Evolutionary conservation across 2,888 invertebrate genomes (phyloP), one percentile per base, ranked within the genome.

Genomic region (Lasioglossum villosulum): DNA sequence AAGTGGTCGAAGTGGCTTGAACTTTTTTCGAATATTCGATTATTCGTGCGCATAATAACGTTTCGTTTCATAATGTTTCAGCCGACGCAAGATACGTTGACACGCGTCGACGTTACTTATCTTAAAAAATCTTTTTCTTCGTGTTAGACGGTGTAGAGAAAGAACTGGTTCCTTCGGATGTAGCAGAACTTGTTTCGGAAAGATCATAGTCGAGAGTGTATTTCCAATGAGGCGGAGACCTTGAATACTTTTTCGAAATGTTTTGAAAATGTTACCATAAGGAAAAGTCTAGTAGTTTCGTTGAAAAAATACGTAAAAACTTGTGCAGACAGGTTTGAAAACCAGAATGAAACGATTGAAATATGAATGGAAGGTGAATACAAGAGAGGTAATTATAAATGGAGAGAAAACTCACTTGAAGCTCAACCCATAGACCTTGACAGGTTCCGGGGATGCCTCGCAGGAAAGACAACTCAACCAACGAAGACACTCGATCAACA

Each of bases 401-500:
- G 5, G 8, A 52, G 34, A 45, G 0, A 78, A 2, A 19, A 84
- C 84, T 84, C 78, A 84, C 84, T 78, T 84, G 78, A 75, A 84
- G 23, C 83, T 83, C 37, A 84, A 72, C 16, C 84, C 84, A 45
- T 75, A 72, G 3, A 84, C 56, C 27, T 45, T 84, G 4, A 42
- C 23, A 23, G 63, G 4, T 45, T 84, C 84, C 75, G 52, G 66
- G 14, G 63, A 30, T n/a, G 1, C 4, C 14, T 14, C 16, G 34
- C 72, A 72, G 2, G 23, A 27, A 2, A 83, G 4, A 37, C 78
- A 84, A 66, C 19, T 34, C 23, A 84, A 45, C 71, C 84, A 84
- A 0, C 75, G 73, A 4, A 81, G 5, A 19, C 82, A 83, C 12
- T 83, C 75, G 75, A 84, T 78, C 37, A 84, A 83, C 84, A 84